Base-by-base conservation (phyloP, 2,888 invertebrate species). In the Xylota segnis region DNA sequence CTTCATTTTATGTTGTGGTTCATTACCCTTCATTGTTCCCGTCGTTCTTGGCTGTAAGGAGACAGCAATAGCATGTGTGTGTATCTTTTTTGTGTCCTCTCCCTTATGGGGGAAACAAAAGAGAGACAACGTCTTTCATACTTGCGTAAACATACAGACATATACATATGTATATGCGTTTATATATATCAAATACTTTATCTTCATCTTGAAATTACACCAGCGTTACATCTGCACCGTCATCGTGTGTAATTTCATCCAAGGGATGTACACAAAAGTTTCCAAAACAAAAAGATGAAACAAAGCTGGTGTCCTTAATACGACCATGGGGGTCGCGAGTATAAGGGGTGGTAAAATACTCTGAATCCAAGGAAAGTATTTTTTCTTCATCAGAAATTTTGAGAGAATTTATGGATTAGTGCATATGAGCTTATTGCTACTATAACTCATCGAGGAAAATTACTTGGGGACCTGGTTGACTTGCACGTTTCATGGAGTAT, bases 221-320 rank as follows among this genome's bases (percentile, higher is more conserved):
- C 63, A 47, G 14, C 63, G 47, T 47, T 63, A 63, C 63, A 32
- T 47, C 32, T 45, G 63, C 63, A 63, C 32, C 63, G 32, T 63
- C 32, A 32, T 47, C 63, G 16, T 45, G 16, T 16, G 63, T 47
- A 18, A 16, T 32, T 47, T 47, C 63, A 47, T 63, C 16, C 32
- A 16, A 47, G 32, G 10, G 47, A 47, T 54, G 7, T 32, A 54
- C 50, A 50, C 23, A 50, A 50, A 50, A 50, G 50, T 50, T 50
- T 10, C 0, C 10, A 18, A 50, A 10, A 50, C 18, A 50, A 50
- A 45, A 50, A 50, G 23, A 18, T 50, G 23, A 18, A 23, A 50
- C 18, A 12, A 23, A 50, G 23, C 47, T 47, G 47, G 10, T 50
- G 50, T 23, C 50, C 50, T 50, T 43, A 14, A 43, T 43, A n/a